Conservation (phyloP, 2,113 vertebrate genomes). For the Acanthochromis polyacanthus region DNA sequence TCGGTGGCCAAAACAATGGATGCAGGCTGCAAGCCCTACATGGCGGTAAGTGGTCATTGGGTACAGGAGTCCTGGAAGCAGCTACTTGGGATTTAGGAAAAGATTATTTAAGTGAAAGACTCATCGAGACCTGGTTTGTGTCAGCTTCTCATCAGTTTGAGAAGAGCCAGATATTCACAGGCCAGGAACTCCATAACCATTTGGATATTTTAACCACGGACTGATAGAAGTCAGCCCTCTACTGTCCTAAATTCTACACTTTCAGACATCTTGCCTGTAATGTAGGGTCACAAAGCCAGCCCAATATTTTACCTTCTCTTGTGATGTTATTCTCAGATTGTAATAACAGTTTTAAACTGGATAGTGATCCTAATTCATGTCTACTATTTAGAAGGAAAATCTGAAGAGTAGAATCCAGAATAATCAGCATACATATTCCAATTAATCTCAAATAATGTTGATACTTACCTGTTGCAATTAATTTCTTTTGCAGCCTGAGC, state of each 20-base stretch:
- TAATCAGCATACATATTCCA: background rate
- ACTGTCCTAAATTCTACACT: background rate
- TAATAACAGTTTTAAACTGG: background rate
- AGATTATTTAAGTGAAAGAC: background rate
- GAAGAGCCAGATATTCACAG: background rate
- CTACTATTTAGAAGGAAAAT: background rate
- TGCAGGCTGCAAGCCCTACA: constrained; percentile 98
- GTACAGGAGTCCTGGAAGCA: background rate
- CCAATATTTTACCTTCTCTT: too few species aligned
- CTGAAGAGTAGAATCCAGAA: background rate
- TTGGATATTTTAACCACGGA: background rate
- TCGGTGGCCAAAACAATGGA: constrained; percentile 99
- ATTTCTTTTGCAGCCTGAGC: constrained; percentile 89
- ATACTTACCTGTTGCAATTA: background rate
- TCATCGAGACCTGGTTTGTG: background rate
- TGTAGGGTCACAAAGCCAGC: background rate
- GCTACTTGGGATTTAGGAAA: background rate
- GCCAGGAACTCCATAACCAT: background rate
- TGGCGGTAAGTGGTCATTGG: constrained; percentile 89
- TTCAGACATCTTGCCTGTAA: constrained; percentile 6
- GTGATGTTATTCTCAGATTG: too few species aligned
- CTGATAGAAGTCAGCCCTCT: background rate
- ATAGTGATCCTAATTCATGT: background rate
- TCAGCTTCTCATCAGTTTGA: background rate
- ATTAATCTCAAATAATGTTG: background rate